phyloP scores from a whole-genome alignment of 1,140 invertebrate genomes.

The Neodiprion lecontei region DNA sequence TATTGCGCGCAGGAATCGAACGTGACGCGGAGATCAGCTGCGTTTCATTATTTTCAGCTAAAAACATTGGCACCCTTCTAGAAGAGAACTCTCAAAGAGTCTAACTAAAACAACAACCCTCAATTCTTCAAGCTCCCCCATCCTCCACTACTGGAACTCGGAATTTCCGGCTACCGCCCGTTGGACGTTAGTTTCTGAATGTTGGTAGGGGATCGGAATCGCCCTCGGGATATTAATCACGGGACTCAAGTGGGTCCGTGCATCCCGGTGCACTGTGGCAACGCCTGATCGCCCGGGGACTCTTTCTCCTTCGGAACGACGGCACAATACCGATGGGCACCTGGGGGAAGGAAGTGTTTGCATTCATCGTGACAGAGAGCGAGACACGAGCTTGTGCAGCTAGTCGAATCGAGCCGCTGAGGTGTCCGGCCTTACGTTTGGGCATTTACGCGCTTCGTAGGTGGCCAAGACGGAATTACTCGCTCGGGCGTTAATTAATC shows the following conservation, averaged over 20 bases:
- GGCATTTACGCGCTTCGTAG: not conserved
- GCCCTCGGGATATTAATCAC: not conserved
- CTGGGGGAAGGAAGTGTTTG: no score
- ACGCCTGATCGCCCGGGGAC: no score
- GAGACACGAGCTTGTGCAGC: not conserved
- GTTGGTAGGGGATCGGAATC: not conserved
- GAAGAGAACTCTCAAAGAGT: no score
- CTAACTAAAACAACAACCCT: no score
- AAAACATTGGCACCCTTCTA: not conserved
- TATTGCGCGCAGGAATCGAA: not conserved
- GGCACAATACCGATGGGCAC: no score
- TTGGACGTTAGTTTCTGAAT: no score
- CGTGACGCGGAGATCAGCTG: not conserved
- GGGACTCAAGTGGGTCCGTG: not conserved
- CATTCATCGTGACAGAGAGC: not conserved
- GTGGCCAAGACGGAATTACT: not conserved
- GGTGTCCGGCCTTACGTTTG: not conserved
- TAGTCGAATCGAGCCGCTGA: not conserved
- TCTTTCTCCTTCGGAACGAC: no score
- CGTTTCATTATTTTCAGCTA: not conserved
- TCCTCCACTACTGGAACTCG: no score
- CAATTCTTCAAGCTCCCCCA: no score
- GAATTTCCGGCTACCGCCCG: no score
- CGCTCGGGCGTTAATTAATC: constrained; percentile 54
- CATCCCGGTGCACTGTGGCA: no score